phyloP scores from a whole-genome alignment of 2,888 invertebrate genomes.

The Yponomeuta cagnagella region DNA sequence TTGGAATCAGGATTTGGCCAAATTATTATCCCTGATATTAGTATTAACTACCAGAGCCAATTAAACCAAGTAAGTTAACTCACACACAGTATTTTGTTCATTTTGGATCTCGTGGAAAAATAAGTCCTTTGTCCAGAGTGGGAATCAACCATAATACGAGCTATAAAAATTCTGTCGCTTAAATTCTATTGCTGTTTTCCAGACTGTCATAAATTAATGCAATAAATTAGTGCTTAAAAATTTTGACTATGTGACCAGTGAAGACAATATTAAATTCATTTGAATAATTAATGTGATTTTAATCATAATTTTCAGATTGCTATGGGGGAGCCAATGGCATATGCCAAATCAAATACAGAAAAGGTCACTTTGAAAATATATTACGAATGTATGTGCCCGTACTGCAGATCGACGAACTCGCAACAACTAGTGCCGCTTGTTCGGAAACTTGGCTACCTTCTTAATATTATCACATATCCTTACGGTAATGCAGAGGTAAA shows the following conservation, averaged over 20 bases:
- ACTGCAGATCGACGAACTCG: slow-evolving; percentile 28
- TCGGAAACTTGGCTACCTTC: background rate
- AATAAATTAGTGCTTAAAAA: no score
- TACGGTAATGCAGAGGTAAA: slow-evolving; percentile 38
- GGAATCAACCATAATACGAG: no score
- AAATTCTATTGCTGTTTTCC: no score
- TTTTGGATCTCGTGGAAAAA: no score
- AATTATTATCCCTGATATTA: background rate
- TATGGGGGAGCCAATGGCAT: background rate
- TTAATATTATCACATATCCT: slow-evolving; percentile 22
- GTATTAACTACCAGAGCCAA: background rate
- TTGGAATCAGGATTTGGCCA: background rate
- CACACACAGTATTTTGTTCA: background rate
- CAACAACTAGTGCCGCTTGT: slow-evolving; percentile 15
- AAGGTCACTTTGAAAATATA: slow-evolving; percentile 27
- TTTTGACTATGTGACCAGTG: no score
- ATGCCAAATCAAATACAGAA: background rate
- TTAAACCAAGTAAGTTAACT: background rate
- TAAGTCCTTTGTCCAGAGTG: no score
- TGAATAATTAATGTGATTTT: no score
- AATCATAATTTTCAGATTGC: background rate
- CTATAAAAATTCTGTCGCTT: no score
- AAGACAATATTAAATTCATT: no score
- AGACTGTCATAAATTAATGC: no score
- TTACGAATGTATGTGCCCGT: slow-evolving; percentile 35